Evolutionary conservation across 2,113 vertebrate genomes (phyloP).

Genomic region (Pterophyllum scalare): DNA sequence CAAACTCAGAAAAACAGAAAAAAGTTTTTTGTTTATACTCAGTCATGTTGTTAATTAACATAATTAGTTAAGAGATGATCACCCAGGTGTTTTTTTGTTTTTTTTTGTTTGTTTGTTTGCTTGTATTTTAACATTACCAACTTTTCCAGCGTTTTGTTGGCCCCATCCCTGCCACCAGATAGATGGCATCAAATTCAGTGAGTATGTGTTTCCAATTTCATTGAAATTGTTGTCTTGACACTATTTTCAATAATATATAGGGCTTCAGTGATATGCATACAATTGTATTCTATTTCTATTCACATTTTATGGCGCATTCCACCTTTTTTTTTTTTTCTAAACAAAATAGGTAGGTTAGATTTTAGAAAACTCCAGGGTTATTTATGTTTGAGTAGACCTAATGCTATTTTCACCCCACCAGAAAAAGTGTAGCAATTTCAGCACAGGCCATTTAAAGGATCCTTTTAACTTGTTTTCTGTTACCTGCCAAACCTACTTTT

Average conservation of each 20-base stretch:
- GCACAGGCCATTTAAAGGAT: not conserved
- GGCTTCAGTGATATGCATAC: not conserved
- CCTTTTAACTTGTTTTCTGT: not conserved
- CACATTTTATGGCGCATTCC: not conserved
- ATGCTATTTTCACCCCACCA: not conserved
- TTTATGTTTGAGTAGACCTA: not conserved
- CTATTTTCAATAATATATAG: not conserved
- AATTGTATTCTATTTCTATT: not conserved
- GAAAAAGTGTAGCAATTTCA: not conserved
- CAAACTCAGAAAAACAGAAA: not conserved
- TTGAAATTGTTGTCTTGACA: not conserved
- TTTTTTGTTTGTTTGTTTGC: too few relatives aligned
- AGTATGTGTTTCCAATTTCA: not conserved
- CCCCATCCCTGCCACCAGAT: not conserved
- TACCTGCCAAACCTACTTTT: conserved; percentile 1
- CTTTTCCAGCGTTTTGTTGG: not conserved
- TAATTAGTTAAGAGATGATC: not conserved
- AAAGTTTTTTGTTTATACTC: not conserved
- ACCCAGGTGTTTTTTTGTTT: not conserved
- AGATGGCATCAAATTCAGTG: too few relatives aligned
- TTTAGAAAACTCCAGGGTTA: not conserved
- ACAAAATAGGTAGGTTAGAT: not conserved
- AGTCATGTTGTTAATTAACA: not conserved
- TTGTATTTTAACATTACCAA: not conserved
- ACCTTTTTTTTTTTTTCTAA: not conserved